Conservation (phyloP, 2,888 invertebrate genomes). For the Labia minor region DNA sequence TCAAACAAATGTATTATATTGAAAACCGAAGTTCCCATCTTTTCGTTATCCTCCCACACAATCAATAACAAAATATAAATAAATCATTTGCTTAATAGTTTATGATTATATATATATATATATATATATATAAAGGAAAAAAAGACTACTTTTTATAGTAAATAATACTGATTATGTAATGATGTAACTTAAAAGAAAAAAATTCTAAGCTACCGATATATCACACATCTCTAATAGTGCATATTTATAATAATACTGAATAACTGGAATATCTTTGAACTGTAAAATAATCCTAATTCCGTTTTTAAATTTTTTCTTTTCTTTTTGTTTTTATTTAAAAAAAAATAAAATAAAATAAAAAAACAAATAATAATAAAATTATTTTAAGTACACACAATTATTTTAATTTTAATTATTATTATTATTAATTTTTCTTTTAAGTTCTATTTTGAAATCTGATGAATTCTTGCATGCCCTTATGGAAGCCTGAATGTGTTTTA, state of each 20-base stretch:
- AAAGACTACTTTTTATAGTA: background rate
- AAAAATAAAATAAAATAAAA: too few species aligned
- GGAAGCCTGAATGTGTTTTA: conserved; percentile 13
- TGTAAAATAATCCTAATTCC: background rate
- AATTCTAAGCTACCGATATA: background rate
- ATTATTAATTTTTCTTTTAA: too few species aligned
- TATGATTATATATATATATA: background rate
- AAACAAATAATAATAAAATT: too few species aligned
- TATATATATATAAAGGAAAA: background rate
- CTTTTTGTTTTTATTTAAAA: too few species aligned
- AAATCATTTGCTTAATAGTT: too few species aligned
- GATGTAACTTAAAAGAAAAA: conserved; percentile 8
- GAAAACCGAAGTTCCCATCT: too few species aligned
- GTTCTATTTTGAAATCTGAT: background rate
- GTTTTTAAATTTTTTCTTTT: too few species aligned
- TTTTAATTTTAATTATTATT: too few species aligned
- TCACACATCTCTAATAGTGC: conserved; percentile 3
- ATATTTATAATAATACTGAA: background rate
- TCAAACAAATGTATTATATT: too few species aligned
- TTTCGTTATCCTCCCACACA: too few species aligned
- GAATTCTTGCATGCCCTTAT: background rate
- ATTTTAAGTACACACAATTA: background rate
- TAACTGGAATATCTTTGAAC: background rate
- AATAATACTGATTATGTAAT: background rate
- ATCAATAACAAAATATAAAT: too few species aligned